phyloP scores from a whole-genome alignment of 2,113 vertebrate species.

The Anhinga rufa region DNA sequence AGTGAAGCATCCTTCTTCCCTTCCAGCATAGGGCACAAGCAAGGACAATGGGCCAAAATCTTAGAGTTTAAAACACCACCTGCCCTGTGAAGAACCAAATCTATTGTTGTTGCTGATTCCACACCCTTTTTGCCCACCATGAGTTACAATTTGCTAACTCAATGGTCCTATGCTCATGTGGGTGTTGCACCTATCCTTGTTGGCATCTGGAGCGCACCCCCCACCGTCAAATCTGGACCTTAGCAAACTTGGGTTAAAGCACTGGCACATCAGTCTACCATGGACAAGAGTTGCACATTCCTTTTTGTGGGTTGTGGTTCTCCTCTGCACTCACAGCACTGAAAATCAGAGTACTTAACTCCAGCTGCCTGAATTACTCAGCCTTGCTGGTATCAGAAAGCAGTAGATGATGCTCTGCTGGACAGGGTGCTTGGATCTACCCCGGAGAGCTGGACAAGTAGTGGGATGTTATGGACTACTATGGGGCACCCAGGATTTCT shows the following conservation, averaged over 20 bases:
- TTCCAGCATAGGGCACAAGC: background rate
- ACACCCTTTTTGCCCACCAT: background rate
- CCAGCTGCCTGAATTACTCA: background rate
- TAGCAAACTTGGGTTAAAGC: background rate
- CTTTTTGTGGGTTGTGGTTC: background rate
- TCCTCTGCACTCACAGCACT: background rate
- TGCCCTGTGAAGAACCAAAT: background rate
- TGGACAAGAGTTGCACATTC: background rate
- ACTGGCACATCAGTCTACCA: background rate
- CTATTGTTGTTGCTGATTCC: background rate
- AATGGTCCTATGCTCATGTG: background rate
- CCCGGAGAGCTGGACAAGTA: background rate
- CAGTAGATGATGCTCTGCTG: background rate
- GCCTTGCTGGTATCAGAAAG: background rate
- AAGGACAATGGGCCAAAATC: background rate
- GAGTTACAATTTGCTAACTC: background rate
- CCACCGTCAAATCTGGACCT: background rate
- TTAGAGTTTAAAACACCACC: background rate
- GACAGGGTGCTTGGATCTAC: background rate
- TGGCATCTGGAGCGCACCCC: background rate
- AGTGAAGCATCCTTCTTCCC: background rate
- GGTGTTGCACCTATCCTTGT: background rate
- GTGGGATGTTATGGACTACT: background rate
- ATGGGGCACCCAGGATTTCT: background rate
- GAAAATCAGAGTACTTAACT: no score